Percentiles rank a stretch among this genome's conserved stretches.
These are phyloP conservation scores for Pocillopora meandrina DNA, from an alignment of 92 coral and sea anemone genomes.

Conservation along the genomic window DNA sequence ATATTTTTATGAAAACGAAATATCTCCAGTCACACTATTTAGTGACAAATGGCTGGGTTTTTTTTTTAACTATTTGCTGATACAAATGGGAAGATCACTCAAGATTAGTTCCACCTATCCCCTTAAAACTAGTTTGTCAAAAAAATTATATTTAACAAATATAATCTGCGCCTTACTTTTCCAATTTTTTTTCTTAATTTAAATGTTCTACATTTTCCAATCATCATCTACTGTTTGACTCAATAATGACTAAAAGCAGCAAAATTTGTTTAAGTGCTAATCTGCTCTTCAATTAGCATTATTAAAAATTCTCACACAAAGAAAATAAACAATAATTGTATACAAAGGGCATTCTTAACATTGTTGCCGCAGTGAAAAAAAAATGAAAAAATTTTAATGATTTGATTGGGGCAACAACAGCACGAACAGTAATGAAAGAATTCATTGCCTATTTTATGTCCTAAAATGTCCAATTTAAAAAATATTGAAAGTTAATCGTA, in stretches of 20 bases:
- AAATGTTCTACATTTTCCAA: neutral
- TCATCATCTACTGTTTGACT: neutral
- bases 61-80: neutral
- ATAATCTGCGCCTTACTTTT: neutral
- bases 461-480: neutral
- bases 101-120: neutral
- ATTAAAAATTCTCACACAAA: neutral
- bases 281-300: conserved; percentile 1
- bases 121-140: neutral
- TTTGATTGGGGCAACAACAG: neutral
- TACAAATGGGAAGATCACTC: neutral
- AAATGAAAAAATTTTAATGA: conserved; percentile 4
- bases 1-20: too few relatives aligned
- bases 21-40: neutral
- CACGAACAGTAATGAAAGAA: neutral
- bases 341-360: neutral
- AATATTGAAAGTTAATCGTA: too few relatives aligned
- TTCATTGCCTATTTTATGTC: neutral
- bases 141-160: neutral
- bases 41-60: neutral
- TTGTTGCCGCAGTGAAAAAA: conserved; percentile 3
- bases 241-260: neutral
- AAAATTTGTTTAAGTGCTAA: conserved; percentile 8
- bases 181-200: neutral
- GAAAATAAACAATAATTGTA: conserved; percentile 20